Evolutionary conservation across 2,888 invertebrate species (phyloP).

Genomic region (Dioctria rufipes): DNA sequence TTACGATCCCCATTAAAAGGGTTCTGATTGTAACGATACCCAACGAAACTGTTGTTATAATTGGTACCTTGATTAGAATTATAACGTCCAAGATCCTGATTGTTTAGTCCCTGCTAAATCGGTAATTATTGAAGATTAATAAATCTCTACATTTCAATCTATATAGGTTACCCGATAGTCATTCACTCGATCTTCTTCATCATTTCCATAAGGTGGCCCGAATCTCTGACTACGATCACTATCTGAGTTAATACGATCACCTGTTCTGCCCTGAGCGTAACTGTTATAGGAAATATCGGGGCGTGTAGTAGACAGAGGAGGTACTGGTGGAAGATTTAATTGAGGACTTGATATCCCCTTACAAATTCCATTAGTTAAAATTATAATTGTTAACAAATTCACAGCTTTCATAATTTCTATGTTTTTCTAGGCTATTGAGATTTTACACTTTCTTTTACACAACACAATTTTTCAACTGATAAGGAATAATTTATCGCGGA

Average conservation of each 20-base stretch:
- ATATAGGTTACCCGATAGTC: constrained; percentile 67
- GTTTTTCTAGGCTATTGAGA: neutral
- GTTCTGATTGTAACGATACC: neutral
- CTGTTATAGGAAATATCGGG: constrained; percentile 68
- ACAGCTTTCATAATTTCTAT: neutral
- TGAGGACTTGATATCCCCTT: constrained; percentile 66
- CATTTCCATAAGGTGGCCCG: constrained; percentile 68
- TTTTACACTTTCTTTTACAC: neutral
- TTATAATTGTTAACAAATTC: neutral
- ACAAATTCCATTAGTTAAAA: neutral
- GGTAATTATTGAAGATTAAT: constrained; percentile 12
- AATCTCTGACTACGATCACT: constrained; percentile 68
- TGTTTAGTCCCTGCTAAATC: constrained; percentile 67
- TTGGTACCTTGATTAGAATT: constrained; percentile 35
- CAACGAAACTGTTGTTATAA: neutral
- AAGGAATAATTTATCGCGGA: neutral
- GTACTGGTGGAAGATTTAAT: constrained; percentile 74
- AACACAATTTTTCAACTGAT: constrained; percentile 16
- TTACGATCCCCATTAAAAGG: constrained; percentile 70
- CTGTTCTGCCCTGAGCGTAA: constrained; percentile 58
- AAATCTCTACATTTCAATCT: neutral
- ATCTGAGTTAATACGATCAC: constrained; percentile 62
- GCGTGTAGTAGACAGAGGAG: constrained; percentile 63
- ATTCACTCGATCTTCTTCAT: constrained; percentile 67
- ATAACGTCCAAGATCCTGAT: constrained; percentile 66